Evolutionary conservation across 2,797 vertebrate genomes (phyloP).

Genomic region (Cygnus olor): DNA sequence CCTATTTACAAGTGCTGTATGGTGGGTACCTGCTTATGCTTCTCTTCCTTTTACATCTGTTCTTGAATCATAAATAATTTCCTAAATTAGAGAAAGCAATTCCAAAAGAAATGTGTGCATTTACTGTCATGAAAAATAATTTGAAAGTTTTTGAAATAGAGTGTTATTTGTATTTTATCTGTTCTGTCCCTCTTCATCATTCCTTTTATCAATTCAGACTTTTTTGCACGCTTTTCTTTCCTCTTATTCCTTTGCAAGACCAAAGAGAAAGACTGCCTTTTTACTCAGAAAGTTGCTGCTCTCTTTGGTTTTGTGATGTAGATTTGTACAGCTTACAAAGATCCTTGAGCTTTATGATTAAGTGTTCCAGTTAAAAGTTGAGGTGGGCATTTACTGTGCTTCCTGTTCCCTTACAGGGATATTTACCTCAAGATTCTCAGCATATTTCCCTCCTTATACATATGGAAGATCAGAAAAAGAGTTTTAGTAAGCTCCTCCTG

Average conservation of each 20-base stretch:
- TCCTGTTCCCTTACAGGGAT: conserved; percentile 1
- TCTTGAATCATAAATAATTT: not conserved
- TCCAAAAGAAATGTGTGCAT: not conserved
- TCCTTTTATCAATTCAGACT: not conserved
- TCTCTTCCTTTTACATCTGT: not conserved
- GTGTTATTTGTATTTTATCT: not conserved
- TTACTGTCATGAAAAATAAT: not conserved
- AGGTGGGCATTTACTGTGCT: not conserved
- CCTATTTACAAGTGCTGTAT: not conserved
- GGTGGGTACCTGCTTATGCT: not conserved
- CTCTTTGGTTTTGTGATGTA: conserved; percentile 28
- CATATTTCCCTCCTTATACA: conserved; percentile 41
- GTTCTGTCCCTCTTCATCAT: not conserved
- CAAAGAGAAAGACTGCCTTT: not conserved
- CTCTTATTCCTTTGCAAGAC: not conserved
- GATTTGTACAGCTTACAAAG: not conserved
- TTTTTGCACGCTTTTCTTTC: not conserved
- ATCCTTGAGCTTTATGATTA: conserved; percentile 6
- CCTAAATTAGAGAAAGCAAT: not conserved
- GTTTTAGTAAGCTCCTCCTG: conserved; percentile 63
- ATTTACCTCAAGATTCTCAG: conserved; percentile 17
- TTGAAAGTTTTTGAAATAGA: not conserved
- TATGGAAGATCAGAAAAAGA: conserved; percentile 37
- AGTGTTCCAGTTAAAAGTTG: conserved; percentile 26
- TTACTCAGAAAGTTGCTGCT: not conserved